phyloP scores from a whole-genome alignment of 2,113 vertebrate species.

The Neopipo cinnamomea region DNA sequence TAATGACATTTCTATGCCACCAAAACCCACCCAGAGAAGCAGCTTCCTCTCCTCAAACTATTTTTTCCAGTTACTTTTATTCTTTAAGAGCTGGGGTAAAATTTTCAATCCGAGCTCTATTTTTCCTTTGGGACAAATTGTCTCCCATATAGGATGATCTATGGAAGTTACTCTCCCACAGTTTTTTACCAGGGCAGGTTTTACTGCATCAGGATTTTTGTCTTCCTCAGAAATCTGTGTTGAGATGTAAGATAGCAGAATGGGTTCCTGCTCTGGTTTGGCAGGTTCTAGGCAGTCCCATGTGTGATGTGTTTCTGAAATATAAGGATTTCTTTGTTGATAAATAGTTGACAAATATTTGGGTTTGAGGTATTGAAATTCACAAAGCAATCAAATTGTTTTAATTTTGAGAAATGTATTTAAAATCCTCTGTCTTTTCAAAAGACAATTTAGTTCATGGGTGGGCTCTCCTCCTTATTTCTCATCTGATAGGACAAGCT shows the following conservation, averaged over 20 bases:
- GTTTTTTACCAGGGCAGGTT: neutral
- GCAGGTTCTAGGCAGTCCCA: neutral
- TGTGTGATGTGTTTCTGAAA: neutral
- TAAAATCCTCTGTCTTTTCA: neutral
- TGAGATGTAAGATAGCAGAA: neutral
- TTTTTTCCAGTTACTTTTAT: neutral
- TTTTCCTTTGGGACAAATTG: neutral
- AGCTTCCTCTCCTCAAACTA: neutral
- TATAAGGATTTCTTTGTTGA: neutral
- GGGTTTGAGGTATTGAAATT: neutral
- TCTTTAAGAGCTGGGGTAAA: neutral
- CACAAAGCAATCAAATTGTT: neutral
- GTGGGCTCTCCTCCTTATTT: neutral
- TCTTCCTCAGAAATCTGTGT: neutral
- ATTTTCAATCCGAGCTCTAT: neutral
- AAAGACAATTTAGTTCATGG: neutral
- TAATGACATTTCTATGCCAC: neutral
- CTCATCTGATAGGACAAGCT: neutral
- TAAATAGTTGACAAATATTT: neutral
- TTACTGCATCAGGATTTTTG: neutral
- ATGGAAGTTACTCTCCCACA: neutral
- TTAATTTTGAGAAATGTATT: neutral
- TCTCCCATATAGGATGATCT: neutral
- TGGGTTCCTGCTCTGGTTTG: neutral
- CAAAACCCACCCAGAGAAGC: neutral